Base-by-base conservation (phyloP, 2,888 invertebrate species). In the Stenchaetothrips biformis region DNA sequence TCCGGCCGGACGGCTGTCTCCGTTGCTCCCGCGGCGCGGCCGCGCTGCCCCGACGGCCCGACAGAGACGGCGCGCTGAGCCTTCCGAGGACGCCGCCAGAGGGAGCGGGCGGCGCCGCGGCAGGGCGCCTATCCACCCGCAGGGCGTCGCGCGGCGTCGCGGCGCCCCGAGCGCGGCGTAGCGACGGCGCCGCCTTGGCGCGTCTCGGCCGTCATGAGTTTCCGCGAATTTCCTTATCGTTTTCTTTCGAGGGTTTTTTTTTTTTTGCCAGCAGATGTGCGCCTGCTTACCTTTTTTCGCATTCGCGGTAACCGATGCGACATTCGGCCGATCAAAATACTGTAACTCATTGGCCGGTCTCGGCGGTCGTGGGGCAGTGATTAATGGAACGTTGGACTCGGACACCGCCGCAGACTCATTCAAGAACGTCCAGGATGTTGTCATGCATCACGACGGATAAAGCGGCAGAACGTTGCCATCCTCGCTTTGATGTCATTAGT, bases 151-250 rank as follows among this genome's bases (percentile, higher is more conserved):
- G 2, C 16, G 59, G 59, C 59, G 59, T 59, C 11, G 67, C 67
- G 67, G 67, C 67, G 67, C 67, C n/a, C 67, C 21, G 25, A 25
- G 67, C 67, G 8, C 11, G 67, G 67, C 67, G 67, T 74, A 74
- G 67, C 67, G 67, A 74, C 67, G 67, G 21, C 67, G 21, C 25
- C 8, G 59, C 59, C 59, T 18, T 18, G 13, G 59, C 59, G 59
- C 53, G 16, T 53, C 53, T 11, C 49, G 49, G 11, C 49, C 11
- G 7, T 49, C 11, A 49, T 16, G 53, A 11, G 53, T 53, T 53
- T 53, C 13, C 53, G 13, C 53, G 53, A 53, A 1, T 37, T 37
- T 37, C n/a, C n/a, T n/a, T n/a, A n/a, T n/a, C n/a, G 37, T 37
- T 37, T 37, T 4, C 37, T 4, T 37, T 37, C 37, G 2, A 37